Evolutionary conservation across 2,797 vertebrate species (phyloP).

Genomic region (Smutsia temminckii): DNA sequence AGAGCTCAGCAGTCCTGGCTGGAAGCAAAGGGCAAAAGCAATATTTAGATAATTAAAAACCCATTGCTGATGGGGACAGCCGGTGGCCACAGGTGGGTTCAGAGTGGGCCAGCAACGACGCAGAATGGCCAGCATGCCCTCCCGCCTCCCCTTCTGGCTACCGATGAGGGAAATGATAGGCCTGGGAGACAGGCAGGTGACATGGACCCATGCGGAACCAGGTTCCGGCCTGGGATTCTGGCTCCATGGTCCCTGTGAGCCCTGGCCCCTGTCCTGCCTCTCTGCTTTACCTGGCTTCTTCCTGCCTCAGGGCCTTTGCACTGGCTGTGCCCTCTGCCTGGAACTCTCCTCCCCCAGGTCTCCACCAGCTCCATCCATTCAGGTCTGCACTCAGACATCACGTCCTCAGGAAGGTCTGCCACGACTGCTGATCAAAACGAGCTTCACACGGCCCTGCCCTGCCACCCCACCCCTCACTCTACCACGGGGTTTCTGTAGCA

Average conservation of each 20-base stretch:
- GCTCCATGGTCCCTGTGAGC: neutral
- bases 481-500: neutral
- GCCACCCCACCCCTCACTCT: fast-evolving
- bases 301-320: neutral
- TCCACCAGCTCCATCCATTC: fast-evolving
- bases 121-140: neutral
- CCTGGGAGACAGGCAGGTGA: neutral
- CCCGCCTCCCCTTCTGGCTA: neutral
- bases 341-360: neutral
- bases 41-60: constrained; percentile 57
- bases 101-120: neutral
- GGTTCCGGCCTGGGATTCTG: neutral
- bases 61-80: neutral
- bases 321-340: neutral
- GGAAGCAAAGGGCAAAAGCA: constrained; percentile 6
- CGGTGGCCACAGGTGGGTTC: constrained; percentile 19
- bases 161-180: neutral
- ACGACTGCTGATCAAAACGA: no score
- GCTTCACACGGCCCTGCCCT: fast-evolving
- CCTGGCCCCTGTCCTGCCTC: fast-evolving
- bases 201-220: neutral
- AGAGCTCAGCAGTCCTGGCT: constrained; percentile 50
- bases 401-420: neutral
- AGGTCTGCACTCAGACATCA: neutral
- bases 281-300: neutral